Evolutionary conservation across 2,113 vertebrate genomes (phyloP).

Genomic region (Arothron firmamentum): DNA sequence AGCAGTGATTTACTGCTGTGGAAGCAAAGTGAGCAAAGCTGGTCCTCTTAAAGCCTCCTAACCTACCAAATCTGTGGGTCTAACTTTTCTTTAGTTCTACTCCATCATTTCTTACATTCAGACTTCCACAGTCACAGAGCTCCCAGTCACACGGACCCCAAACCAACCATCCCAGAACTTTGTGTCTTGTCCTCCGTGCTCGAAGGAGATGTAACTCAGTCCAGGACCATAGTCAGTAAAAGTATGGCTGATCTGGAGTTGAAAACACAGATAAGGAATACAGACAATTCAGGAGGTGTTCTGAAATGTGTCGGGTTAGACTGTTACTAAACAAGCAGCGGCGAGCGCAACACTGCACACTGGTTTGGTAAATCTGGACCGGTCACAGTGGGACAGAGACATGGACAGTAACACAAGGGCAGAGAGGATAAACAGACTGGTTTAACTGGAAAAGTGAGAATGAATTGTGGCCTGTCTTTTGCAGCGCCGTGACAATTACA

Average conservation of each 20-base stretch:
- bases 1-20: background rate
- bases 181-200: conserved; percentile 87
- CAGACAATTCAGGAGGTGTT: background rate
- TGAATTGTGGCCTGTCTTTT: too few species aligned
- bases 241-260: conserved; percentile 79
- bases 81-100: background rate
- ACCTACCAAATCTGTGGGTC: background rate
- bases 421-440: too few species aligned
- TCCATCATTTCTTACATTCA: background rate
- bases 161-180: conserved; percentile 94
- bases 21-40: conserved; percentile 17
- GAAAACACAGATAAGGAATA: conserved; percentile 1
- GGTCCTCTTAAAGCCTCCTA: conserved; percentile 13
- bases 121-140: conserved; percentile 77
- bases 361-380: too few species aligned
- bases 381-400: too few species aligned
- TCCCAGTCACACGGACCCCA: conserved; percentile 87
- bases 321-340: too few species aligned
- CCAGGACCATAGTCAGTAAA: conserved; percentile 84
- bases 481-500: too few species aligned
- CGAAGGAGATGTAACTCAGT: conserved; percentile 84
- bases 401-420: too few species aligned
- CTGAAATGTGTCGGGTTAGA: background rate
- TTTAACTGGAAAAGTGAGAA: too few species aligned
- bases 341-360: too few species aligned